Conservation (phyloP, 1,140 invertebrate species). For the Zaprionus vittiger region DNA sequence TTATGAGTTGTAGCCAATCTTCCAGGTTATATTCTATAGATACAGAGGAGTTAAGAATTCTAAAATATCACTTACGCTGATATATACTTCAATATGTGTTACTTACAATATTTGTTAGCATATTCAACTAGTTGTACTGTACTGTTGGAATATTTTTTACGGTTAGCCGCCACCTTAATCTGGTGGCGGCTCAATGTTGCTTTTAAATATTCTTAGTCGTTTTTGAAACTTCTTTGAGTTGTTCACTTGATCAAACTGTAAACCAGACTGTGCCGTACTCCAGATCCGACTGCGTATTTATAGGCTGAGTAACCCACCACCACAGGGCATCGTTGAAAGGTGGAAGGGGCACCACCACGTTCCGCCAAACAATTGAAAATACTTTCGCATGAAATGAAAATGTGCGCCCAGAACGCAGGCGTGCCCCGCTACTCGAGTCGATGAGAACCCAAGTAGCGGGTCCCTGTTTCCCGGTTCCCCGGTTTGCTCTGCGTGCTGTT, state of each 20-base stretch:
- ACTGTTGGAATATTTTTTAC: background rate
- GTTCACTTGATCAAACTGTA: conserved; percentile 45
- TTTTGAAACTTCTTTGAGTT: conserved; percentile 11
- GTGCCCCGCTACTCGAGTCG: conserved; percentile 41
- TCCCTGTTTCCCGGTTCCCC: background rate
- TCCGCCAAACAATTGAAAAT: conserved; percentile 55
- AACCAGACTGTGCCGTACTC: conserved; percentile 55
- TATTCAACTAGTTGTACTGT: conserved; percentile 3
- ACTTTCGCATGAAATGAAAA: conserved; percentile 70
- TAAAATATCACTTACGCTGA: background rate
- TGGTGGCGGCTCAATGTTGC: conserved; percentile 50
- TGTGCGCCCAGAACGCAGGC: conserved; percentile 61
- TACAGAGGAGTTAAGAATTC: background rate
- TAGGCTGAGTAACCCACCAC: conserved; percentile 66
- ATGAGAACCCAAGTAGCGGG: conserved; percentile 1
- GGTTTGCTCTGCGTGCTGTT: conserved; percentile 61
- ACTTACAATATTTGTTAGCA: conserved; percentile 16
- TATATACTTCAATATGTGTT: background rate
- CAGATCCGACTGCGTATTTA: conserved; percentile 63
- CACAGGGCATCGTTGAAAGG: conserved; percentile 10
- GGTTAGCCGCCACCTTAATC: conserved; percentile 42
- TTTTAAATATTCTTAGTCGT: background rate
- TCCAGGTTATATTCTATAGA: background rate
- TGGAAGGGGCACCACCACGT: conserved; percentile 19
- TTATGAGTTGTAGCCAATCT: background rate